A percentile compares a stretch with the other conserved stretches of the same genome.
These are phyloP conservation scores for Linnaemya tessellans DNA, from an alignment of 2,888 invertebrate species.

Conservation along the genomic window DNA sequence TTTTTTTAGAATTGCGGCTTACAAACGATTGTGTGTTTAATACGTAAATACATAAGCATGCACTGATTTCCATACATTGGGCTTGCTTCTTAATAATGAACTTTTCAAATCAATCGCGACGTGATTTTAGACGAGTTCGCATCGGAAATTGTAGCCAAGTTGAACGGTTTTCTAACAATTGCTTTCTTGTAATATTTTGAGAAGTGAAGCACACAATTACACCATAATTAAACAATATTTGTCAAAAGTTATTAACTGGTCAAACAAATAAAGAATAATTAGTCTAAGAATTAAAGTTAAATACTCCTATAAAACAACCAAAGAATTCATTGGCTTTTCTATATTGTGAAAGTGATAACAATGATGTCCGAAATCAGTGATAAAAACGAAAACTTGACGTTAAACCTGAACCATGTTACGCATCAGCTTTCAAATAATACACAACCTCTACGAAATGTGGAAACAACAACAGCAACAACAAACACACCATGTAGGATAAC, in stretches of 20 bases:
- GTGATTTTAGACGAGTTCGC: conserved; percentile 67
- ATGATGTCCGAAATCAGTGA: conserved; percentile 62
- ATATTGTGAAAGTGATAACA: neutral
- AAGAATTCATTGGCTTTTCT: neutral
- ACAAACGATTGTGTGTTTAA: conserved; percentile 15
- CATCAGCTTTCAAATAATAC: conserved; percentile 18
- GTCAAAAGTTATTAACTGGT: neutral
- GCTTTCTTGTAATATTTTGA: conserved; percentile 15
- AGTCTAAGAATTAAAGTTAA: neutral
- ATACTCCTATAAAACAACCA: neutral
- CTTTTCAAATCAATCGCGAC: conserved; percentile 65
- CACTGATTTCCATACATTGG: neutral
- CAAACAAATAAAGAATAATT: conserved; percentile 4
- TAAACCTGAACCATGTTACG: conserved; percentile 18
- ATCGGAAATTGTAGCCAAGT: conserved; percentile 40
- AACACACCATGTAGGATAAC: conserved; percentile 3
- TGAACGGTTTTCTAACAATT: conserved; percentile 16
- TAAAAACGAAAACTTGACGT: conserved; percentile 37
- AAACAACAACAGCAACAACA: conserved; percentile 21
- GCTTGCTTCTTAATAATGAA: conserved; percentile 35
- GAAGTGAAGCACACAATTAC: neutral
- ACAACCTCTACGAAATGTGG: neutral
- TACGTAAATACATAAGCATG: neutral
- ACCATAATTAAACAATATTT: conserved; percentile 1
- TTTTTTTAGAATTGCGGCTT: conserved; percentile 64